A percentile compares a stretch with the other conserved stretches of the same genome.
Conservation (phyloP, 2,797 vertebrate species). For the Cirrhinus molitorella region DNA sequence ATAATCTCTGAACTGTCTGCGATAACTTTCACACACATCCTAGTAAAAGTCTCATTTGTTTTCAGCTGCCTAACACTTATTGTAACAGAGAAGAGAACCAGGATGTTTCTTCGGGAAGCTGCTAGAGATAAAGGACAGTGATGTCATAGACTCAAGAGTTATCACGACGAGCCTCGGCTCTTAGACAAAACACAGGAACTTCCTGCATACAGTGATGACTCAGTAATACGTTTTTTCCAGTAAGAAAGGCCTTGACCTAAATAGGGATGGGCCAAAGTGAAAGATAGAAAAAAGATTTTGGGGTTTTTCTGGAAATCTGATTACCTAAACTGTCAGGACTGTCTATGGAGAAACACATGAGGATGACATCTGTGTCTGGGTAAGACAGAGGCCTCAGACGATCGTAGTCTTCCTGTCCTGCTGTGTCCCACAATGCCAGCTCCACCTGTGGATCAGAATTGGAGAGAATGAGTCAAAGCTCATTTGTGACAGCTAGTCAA, state of each 20-base stretch:
- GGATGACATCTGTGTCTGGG: conserved; percentile 97
- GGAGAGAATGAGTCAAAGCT: conserved; percentile 7
- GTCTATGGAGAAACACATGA: conserved; percentile 99
- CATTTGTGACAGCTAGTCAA: neutral
- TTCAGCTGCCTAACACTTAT: conserved; percentile 40
- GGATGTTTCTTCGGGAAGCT: conserved; percentile 32
- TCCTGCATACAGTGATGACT: conserved; percentile 26
- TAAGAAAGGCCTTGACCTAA: neutral
- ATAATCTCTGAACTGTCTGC: neutral
- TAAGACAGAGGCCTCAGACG: conserved; percentile 95
- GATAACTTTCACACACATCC: neutral
- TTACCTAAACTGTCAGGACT: conserved; percentile 97
- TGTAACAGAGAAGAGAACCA: conserved; percentile 7
- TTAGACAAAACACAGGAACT: conserved; percentile 43
- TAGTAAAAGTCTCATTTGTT: neutral
- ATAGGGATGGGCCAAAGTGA: neutral
- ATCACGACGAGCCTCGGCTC: conserved; percentile 23
- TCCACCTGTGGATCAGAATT: conserved; percentile 84
- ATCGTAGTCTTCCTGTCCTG: conserved; percentile 97
- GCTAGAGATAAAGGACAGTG: conserved; percentile 45
- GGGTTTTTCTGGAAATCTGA: neutral
- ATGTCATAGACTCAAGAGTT: conserved; percentile 33
- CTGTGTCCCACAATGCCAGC: conserved; percentile 96
- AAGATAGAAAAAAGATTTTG: neutral
- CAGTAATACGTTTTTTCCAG: neutral